phyloP scores from a whole-genome alignment of 2,797 vertebrate species.

The Sciurus carolinensis region DNA sequence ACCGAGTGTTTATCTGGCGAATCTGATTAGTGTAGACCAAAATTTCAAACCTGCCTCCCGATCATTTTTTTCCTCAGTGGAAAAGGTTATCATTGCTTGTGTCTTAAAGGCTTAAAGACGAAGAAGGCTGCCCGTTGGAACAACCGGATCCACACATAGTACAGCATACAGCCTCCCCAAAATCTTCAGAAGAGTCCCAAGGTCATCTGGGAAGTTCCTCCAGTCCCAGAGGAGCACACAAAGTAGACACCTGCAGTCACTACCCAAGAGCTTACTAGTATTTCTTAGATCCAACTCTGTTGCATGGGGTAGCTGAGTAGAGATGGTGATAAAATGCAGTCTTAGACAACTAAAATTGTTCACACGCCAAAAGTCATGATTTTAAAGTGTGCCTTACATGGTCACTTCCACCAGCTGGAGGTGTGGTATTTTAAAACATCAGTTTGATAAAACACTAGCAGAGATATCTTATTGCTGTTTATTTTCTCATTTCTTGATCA shows the following conservation, averaged over 20 bases:
- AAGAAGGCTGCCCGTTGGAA: not conserved
- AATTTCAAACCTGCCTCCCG: not conserved
- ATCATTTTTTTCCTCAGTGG: not conserved
- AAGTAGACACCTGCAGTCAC: not conserved
- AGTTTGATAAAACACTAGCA: not conserved
- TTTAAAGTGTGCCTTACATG: not conserved
- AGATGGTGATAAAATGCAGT: not conserved
- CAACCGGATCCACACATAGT: not conserved
- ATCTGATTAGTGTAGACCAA: conserved; percentile 26
- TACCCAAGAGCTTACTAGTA: too few relatives aligned
- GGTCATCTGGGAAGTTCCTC: not conserved
- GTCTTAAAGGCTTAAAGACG: conserved; percentile 18
- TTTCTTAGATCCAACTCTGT: not conserved
- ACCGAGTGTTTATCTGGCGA: conserved; percentile 4
- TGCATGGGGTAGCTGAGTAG: not conserved
- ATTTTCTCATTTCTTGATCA: conserved; percentile 36
- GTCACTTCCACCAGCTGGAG: not conserved
- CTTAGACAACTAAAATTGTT: not conserved
- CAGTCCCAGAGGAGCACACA: not conserved
- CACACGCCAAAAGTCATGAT: not conserved
- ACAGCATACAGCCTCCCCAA: not conserved
- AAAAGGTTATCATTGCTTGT: conserved; percentile 33
- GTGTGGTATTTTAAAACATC: conserved; percentile 8
- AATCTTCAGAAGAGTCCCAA: not conserved
- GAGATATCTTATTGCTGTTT: not conserved